A percentile compares a stretch with the other conserved stretches of the same genome.
These are phyloP conservation scores for Hydropsyche betteni DNA, from an alignment of 2,888 invertebrate genomes.

Conservation along the genomic window DNA sequence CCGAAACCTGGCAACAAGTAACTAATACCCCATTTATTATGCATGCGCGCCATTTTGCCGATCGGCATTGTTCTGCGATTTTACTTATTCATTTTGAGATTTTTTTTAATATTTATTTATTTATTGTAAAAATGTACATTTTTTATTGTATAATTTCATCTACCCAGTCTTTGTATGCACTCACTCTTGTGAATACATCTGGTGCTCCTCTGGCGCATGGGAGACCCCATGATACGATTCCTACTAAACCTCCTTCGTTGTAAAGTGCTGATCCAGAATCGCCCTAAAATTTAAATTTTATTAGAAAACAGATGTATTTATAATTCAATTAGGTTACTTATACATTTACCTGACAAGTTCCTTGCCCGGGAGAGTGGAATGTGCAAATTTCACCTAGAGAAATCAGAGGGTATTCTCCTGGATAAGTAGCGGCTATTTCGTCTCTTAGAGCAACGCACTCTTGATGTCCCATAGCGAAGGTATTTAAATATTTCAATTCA, in stretches of 20 bases:
- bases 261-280: constrained; percentile 46
- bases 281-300: constrained; percentile 34
- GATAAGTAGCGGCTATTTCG: constrained; percentile 25
- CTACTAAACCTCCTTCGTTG: constrained; percentile 39
- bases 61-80: neutral
- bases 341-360: constrained; percentile 38
- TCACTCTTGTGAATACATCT: constrained; percentile 47
- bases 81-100: neutral
- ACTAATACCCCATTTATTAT: constrained; percentile 43
- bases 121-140: neutral
- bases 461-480: constrained; percentile 32
- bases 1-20: constrained; percentile 50
- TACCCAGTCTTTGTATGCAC: constrained; percentile 41
- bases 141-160: constrained; percentile 11
- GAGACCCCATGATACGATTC: constrained; percentile 46
- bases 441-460: constrained; percentile 39
- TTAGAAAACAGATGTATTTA: neutral
- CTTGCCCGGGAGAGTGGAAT: constrained; percentile 42
- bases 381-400: constrained; percentile 42
- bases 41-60: constrained; percentile 11
- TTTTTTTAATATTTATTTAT: too few species aligned
- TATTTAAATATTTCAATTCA: constrained; percentile 36
- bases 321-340: too few species aligned
- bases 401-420: constrained; percentile 42
- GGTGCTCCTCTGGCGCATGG: constrained; percentile 44